Conservation (phyloP, 2,113 vertebrate genomes). For the Pogonocichla stellata region DNA sequence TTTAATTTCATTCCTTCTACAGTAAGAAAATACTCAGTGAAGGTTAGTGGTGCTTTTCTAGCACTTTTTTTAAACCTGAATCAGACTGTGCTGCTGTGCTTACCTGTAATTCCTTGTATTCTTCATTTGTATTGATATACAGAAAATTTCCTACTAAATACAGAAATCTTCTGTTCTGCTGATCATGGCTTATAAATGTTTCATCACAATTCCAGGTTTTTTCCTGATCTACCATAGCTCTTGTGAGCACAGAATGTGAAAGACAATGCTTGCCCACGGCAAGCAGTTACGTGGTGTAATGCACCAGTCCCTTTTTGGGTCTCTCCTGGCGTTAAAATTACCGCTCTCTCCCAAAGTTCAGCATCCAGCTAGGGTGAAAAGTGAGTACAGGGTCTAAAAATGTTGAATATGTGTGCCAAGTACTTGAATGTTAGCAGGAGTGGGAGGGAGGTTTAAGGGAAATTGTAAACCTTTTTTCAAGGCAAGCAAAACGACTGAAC, state of each 20-base stretch:
- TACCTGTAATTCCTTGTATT: neutral
- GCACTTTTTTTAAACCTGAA: neutral
- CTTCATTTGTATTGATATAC: neutral
- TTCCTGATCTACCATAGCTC: neutral
- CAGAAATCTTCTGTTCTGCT: neutral
- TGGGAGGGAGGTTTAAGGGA: neutral
- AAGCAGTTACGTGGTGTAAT: neutral
- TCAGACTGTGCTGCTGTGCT: neutral
- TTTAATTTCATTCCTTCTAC: neutral
- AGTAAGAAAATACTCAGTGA: neutral
- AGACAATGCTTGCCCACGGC: neutral
- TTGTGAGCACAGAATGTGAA: neutral
- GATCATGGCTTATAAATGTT: neutral
- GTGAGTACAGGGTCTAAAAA: neutral
- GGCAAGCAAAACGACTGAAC: conserved; percentile 15
- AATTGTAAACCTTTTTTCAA: conserved; percentile 24
- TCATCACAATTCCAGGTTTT: neutral
- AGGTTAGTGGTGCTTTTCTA: neutral
- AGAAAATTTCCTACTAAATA: neutral
- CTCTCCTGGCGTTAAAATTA: neutral
- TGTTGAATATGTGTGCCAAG: neutral
- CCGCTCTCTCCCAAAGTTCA: neutral
- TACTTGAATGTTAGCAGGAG: neutral
- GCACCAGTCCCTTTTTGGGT: neutral
- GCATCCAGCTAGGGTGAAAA: neutral